Evolutionary conservation across 1,140 invertebrate genomes (phyloP).

Genomic region (Bombus haemorrhoidalis): DNA sequence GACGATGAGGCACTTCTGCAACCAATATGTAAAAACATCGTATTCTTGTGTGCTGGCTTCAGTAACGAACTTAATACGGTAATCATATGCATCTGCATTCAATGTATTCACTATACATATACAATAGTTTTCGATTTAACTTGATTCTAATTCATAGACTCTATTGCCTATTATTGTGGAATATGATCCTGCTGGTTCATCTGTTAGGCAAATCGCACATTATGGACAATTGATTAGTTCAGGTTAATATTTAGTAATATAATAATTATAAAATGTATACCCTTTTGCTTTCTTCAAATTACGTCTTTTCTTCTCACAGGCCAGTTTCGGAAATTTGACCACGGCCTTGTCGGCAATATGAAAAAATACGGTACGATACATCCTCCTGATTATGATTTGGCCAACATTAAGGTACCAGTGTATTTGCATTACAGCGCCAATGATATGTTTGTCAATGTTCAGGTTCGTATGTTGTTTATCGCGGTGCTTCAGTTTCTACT

Average conservation of each 20-base stretch:
- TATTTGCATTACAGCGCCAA: slow-evolving; percentile 86
- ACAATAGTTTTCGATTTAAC: neutral
- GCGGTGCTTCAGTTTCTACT: neutral
- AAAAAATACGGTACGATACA: slow-evolving; percentile 76
- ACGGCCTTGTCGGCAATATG: slow-evolving; percentile 83
- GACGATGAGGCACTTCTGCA: slow-evolving; percentile 80
- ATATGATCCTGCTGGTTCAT: slow-evolving; percentile 92
- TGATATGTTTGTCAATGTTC: slow-evolving; percentile 84
- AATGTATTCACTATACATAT: neutral
- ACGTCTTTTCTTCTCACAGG: neutral
- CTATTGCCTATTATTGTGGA: slow-evolving; percentile 88
- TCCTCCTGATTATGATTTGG: slow-evolving; percentile 85
- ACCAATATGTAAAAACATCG: slow-evolving; percentile 83
- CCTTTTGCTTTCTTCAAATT: neutral
- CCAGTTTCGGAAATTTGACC: slow-evolving; percentile 86
- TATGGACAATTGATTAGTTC: slow-evolving; percentile 87
- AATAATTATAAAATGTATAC: neutral
- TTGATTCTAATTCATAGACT: slow-evolving; percentile 80
- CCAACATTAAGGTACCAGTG: slow-evolving; percentile 85
- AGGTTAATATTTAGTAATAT: slow-evolving; percentile 66
- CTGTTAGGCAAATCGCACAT: slow-evolving; percentile 90
- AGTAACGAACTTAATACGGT: slow-evolving; percentile 79
- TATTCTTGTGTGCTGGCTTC: slow-evolving; percentile 84
- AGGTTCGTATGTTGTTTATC: slow-evolving; percentile 30
- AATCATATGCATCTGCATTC: neutral